phyloP scores from a whole-genome alignment of 2,113 vertebrate genomes.

The Corynorhinus townsendii region DNA sequence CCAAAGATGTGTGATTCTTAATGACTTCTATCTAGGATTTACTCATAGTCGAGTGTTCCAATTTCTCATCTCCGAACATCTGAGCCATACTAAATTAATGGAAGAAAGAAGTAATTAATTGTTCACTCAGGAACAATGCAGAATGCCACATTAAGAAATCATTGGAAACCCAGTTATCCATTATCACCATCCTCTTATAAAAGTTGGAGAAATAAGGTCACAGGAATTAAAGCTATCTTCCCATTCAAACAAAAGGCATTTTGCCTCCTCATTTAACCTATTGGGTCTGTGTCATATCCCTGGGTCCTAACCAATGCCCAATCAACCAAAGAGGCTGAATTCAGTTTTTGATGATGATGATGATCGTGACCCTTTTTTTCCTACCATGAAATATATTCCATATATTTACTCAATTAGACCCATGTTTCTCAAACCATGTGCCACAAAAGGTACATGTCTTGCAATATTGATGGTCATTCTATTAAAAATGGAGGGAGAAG shows the following conservation, averaged over 20 bases:
- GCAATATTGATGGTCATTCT: neutral
- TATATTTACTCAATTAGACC: neutral
- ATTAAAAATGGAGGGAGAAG: neutral
- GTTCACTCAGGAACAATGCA: neutral
- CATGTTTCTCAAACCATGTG: neutral
- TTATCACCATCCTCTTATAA: neutral
- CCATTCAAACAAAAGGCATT: neutral
- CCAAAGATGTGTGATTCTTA: neutral
- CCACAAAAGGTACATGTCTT: neutral
- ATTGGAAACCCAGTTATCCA: neutral
- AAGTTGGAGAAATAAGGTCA: neutral
- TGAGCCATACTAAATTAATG: conserved; percentile 18
- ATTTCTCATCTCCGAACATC: conserved; percentile 21
- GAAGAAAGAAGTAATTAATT: conserved; percentile 32
- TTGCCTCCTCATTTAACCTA: neutral
- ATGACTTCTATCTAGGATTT: neutral
- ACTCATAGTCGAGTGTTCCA: neutral
- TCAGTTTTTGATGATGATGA: neutral
- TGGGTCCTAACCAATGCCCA: neutral
- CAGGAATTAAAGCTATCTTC: neutral
- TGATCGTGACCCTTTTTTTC: neutral
- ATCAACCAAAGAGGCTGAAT: neutral
- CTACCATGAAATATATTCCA: neutral
- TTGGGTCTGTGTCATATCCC: neutral
- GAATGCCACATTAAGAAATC: conserved; percentile 26